phyloP scores from a whole-genome alignment of 2,113 vertebrate species.

The Pomatostomus ruficeps region DNA sequence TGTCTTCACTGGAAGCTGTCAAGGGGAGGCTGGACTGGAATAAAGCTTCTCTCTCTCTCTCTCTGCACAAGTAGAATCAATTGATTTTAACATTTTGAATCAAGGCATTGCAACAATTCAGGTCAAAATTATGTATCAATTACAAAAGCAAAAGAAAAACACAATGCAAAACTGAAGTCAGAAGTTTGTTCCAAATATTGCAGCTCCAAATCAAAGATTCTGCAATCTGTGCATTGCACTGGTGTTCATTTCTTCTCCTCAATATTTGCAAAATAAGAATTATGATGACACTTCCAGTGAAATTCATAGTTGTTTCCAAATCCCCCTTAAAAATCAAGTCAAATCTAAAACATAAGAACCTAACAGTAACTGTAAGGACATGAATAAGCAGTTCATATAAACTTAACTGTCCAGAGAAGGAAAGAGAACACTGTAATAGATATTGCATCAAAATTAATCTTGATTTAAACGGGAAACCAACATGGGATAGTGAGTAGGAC shows the following conservation, averaged over 20 bases:
- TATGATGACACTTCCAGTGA: not conserved
- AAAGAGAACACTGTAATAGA: not conserved
- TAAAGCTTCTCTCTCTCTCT: not conserved
- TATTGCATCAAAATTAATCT: not conserved
- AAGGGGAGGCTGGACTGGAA: not conserved
- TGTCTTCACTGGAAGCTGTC: not conserved
- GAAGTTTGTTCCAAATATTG: not conserved
- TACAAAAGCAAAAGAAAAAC: not conserved
- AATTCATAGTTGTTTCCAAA: not conserved
- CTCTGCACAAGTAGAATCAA: not conserved
- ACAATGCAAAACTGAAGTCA: not conserved
- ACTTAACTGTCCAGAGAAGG: not conserved
- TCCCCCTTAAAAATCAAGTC: not conserved
- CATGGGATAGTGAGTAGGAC: not conserved
- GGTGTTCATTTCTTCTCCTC: not conserved
- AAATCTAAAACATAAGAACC: not conserved
- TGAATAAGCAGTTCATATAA: not conserved
- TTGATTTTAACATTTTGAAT: not conserved
- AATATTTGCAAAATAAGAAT: not conserved
- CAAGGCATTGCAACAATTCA: not conserved
- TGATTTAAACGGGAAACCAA: constrained; percentile 24
- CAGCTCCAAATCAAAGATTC: not conserved
- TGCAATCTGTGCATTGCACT: not conserved
- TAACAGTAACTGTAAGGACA: not conserved
- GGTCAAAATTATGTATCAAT: not conserved